A percentile compares a stretch with the other conserved stretches of the same genome.
These are phyloP conservation scores for Brachymystax lenok DNA, from an alignment of 2,797 vertebrate species.

Conservation along the genomic window DNA sequence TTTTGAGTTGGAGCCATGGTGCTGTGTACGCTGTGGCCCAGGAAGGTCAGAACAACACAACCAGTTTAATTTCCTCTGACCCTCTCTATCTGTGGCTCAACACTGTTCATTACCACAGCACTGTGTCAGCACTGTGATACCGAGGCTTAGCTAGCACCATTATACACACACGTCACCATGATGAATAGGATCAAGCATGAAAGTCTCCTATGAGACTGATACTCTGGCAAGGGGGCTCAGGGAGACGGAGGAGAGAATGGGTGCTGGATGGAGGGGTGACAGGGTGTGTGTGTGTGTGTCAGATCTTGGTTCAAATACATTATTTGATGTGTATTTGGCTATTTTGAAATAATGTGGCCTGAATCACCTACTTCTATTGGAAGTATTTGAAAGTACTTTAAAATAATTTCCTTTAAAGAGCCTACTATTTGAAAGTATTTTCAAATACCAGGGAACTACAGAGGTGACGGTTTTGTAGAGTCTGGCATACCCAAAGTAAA, in stretches of 20 bases:
- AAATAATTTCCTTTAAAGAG: too few relatives aligned
- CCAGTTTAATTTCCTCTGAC: background rate
- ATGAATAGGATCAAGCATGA: slow-evolving; percentile 76
- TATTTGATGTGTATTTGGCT: too few relatives aligned
- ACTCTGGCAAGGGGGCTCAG: slow-evolving; percentile 31
- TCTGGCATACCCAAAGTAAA: too few relatives aligned
- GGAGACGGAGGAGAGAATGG: background rate
- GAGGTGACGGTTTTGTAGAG: too few relatives aligned
- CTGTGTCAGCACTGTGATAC: slow-evolving; percentile 60
- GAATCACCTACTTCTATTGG: too few relatives aligned
- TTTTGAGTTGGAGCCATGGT: too few relatives aligned
- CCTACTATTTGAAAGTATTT: too few relatives aligned
- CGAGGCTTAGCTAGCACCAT: slow-evolving; percentile 55
- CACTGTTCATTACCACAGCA: slow-evolving; percentile 17
- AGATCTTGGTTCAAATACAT: too few relatives aligned
- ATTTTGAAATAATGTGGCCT: too few relatives aligned
- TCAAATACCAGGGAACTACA: too few relatives aligned
- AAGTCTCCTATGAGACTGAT: slow-evolving; percentile 68
- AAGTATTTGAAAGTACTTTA: too few relatives aligned
- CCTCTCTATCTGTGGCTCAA: background rate
- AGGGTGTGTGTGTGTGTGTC: background rate
- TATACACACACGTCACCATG: slow-evolving; percentile 62
- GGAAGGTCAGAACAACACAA: background rate
- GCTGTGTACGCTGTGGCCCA: background rate
- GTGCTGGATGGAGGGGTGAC: background rate